phyloP scores from a whole-genome alignment of 2,113 vertebrate species.

The Cisticola juncidis region DNA sequence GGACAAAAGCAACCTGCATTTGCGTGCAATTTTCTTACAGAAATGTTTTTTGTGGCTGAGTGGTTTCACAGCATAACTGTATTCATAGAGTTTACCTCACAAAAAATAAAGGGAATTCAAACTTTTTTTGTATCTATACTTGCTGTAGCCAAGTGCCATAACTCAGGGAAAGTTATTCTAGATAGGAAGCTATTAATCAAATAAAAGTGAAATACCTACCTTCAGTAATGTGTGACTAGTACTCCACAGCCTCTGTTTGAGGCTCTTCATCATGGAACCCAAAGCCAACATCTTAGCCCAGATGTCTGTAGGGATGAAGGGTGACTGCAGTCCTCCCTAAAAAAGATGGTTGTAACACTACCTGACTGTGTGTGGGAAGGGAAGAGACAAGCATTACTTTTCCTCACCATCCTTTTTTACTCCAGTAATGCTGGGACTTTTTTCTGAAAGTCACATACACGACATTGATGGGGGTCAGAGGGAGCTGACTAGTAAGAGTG shows the following conservation, averaged over 20 bases:
- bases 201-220: background rate
- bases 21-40: background rate
- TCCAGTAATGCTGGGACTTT: fast-evolving
- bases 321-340: background rate
- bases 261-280: background rate
- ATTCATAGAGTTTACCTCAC: background rate
- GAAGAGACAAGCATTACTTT: background rate
- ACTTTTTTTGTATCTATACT: background rate
- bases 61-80: background rate
- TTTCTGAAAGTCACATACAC: background rate
- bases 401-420: background rate
- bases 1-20: background rate
- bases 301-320: background rate
- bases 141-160: background rate
- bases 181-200: background rate
- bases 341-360: background rate
- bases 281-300: background rate
- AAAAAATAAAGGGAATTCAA: background rate
- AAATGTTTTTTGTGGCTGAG: background rate
- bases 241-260: background rate
- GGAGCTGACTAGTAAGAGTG: background rate
- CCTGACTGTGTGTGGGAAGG: too few relatives aligned
- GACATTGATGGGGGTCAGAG: background rate
- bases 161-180: background rate
- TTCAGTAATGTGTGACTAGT: background rate